Conservation (phyloP, 2,888 invertebrate species). For the Deilephila porcellus region DNA sequence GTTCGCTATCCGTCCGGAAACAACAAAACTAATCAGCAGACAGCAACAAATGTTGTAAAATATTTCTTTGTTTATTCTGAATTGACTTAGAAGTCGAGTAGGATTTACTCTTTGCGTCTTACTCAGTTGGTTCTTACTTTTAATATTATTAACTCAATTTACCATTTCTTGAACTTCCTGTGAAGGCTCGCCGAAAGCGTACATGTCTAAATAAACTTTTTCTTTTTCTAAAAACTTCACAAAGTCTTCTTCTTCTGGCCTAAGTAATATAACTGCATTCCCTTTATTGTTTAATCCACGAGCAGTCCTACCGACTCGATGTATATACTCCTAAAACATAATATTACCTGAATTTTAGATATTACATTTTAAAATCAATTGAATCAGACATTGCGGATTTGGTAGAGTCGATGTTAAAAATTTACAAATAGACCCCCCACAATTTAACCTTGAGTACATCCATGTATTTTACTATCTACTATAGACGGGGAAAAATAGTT, state of each 20-base stretch:
- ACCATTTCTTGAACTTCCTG: conserved; percentile 71
- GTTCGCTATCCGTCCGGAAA: too few relatives aligned
- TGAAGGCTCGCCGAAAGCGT: conserved; percentile 65
- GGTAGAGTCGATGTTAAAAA: too few relatives aligned
- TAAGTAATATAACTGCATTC: conserved; percentile 95
- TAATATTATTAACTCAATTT: conserved; percentile 25
- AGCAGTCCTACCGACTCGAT: conserved; percentile 98
- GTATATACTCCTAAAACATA: conserved; percentile 95
- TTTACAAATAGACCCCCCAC: neutral
- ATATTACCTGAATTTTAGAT: neutral
- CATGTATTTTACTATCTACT: neutral
- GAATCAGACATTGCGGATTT: too few relatives aligned
- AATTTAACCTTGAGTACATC: neutral
- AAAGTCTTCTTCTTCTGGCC: conserved; percentile 97
- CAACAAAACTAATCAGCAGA: too few relatives aligned
- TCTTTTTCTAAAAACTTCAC: conserved; percentile 94
- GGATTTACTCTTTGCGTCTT: too few relatives aligned
- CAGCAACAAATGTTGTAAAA: too few relatives aligned
- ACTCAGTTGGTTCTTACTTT: too few relatives aligned
- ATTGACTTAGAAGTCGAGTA: too few relatives aligned
- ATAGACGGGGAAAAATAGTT: neutral
- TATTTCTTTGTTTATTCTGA: too few relatives aligned
- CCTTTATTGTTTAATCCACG: conserved; percentile 96
- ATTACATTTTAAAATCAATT: too few relatives aligned
- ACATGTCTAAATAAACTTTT: conserved; percentile 97